Base-by-base conservation (phyloP, 53 echinoderm and acorn worm genomes). In the Holothuria leucospilota region DNA sequence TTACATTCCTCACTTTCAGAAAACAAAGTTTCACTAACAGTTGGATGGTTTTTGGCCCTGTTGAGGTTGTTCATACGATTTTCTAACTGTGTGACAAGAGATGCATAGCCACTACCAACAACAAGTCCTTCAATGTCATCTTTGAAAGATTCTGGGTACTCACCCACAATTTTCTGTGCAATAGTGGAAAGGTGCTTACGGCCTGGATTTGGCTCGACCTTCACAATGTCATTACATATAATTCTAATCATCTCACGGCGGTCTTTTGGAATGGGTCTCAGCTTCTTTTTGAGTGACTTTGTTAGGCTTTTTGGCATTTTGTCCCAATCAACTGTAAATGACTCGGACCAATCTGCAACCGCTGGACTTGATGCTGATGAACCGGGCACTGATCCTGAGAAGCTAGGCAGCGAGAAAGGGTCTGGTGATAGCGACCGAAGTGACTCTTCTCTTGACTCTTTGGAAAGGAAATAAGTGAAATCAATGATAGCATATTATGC, bases 1-100 rank as follows among this genome's bases (percentile, higher is more conserved):
- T 72, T n/a, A 13, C 21, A 23, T 13, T 21, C 34, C 73, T 72
- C 73, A 72, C 40, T 42, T 18, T 72, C 73, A 15, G 73, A 72
- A n/a, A n/a, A n/a, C n/a, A n/a, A n/a, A n/a, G n/a, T n/a, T 29
- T 38, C 40, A n/a, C 73, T 72, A 2, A 42, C 30, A 24, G 20
- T 20, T 40, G 72, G 40, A 23, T 1, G 40, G 34, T 13, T 12
- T 39, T 39, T 21, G 20, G 73, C 20, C 39, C 73, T 38, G 7
- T 42, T 26, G 14, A 72, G 14, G 73, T 72, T 72, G 39, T 72
- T 72, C 21, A 72, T 72, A 21, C 73, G 34, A 30, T 72, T 72
- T 41, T 72, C 73, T 21, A 72, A 20, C 40, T 72, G 73, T 30
- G 34, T 72, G 15, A 72, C 60, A 14, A 14, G 60, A 13, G 20